Base-by-base conservation (phyloP, 2,113 vertebrate genomes). In the Carettochelys insculpta region DNA sequence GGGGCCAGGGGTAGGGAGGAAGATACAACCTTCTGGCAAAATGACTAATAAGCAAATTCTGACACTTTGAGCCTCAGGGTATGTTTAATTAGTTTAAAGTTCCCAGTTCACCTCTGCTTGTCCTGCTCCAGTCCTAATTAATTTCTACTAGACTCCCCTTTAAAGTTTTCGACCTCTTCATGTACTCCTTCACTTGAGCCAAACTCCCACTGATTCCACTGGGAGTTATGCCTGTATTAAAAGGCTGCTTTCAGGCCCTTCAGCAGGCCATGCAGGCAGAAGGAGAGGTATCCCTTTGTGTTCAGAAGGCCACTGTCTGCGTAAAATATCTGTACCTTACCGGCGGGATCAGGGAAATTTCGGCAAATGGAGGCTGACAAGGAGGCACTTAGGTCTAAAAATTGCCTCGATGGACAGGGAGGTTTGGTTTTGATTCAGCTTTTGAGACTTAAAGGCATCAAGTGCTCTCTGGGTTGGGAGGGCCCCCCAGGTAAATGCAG, bases 61-160 rank as follows among this genome's bases (percentile, higher is more conserved):
- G 84, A 25, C 58, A 45, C 54, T 80, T 48, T 22, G 81, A 93
- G 77, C 88, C 86, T 95, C 0, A 11, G 85, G 94, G 92, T 92
- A 53, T 81, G 16, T 90, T 96, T 96, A 95, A 97, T 79, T 77
- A 92, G 94, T 96, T 96, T 96, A 95, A 94, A 85, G 73, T 38
- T 90, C 81, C 77, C 83, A 4, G 13, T 38, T 65, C 2, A 2
- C 27, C 82, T 48, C 31, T 54, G 54, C 86, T 83, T 83, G 75
- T 71, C 88, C 51, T 89, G 45, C 82, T 78, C 83, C 76, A 2
- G 5, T 82, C 27, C 48, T 86, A 3, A 80, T 95, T 89, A 80
- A 73, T 88, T 92, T 89, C 71, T 78, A 52, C 1, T 22, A 58
- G 95, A 77, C 78, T 90, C 41, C 52, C 7, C 7, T 80, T 53